Percentiles rank a stretch among this genome's conserved stretches.
phyloP scores from a whole-genome alignment of 2,797 vertebrate genomes.

The Mus caroli region DNA sequence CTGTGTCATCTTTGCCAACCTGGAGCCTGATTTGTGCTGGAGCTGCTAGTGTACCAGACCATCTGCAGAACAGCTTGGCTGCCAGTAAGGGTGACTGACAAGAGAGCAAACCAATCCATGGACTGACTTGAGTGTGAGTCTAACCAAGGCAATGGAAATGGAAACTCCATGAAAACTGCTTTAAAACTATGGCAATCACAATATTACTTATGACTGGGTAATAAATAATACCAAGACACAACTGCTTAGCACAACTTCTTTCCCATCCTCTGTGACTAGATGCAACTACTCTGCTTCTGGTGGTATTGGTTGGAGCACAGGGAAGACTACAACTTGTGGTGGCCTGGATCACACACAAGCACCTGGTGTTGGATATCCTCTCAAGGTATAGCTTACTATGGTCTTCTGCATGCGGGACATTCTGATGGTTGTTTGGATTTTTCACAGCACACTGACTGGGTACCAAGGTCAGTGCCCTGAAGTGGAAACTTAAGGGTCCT shows the following conservation, averaged over 20 bases:
- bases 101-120: not conserved
- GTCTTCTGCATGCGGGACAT: not conserved
- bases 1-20: conserved; percentile 3
- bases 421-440: not conserved
- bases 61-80: not conserved
- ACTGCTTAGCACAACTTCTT: not conserved
- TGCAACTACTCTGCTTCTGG: not conserved
- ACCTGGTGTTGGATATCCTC: not conserved
- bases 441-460: fast-evolving
- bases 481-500: not conserved
- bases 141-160: not conserved
- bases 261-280: not conserved
- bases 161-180: not conserved
- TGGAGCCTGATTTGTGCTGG: conserved; percentile 35
- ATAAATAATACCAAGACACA: not conserved
- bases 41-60: not conserved
- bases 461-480: not conserved
- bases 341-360: not conserved
- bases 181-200: not conserved
- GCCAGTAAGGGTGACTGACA: not conserved
- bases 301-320: not conserved
- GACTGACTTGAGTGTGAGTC: not conserved
- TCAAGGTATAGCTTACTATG: fast-evolving
- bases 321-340: not conserved
- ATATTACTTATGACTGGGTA: not conserved